Percentiles rank a stretch among this genome's conserved stretches.
Evolutionary conservation across 2,113 vertebrate species (phyloP).

Genomic region (Coracopsis vasa): DNA sequence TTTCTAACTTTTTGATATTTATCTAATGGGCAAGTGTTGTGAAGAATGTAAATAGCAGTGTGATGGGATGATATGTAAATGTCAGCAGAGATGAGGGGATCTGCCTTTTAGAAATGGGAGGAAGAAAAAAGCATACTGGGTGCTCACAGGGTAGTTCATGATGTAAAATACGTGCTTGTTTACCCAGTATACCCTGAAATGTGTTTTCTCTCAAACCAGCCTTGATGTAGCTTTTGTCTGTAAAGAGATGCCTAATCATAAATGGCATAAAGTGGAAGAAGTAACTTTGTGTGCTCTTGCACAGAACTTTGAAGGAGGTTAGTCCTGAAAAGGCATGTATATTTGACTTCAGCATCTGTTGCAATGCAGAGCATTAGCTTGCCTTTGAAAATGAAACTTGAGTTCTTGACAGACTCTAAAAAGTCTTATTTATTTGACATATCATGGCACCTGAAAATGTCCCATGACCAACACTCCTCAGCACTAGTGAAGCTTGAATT

Average conservation of each 20-base stretch:
- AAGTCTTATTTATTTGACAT: background rate
- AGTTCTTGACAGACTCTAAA: background rate
- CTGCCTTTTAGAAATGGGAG: background rate
- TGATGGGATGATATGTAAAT: background rate
- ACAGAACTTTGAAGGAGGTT: background rate
- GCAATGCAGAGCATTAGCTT: background rate
- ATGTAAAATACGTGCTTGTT: background rate
- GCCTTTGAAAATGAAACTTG: background rate
- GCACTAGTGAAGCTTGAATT: background rate
- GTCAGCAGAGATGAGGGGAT: background rate
- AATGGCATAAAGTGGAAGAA: background rate
- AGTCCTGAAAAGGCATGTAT: background rate
- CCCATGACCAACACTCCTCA: background rate
- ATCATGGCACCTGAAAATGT: background rate
- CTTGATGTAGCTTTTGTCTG: background rate
- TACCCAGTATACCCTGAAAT: background rate
- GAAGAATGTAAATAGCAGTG: background rate
- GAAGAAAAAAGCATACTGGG: background rate
- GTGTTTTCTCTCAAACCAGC: background rate
- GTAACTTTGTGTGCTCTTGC: background rate
- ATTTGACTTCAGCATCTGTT: background rate
- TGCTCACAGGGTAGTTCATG: accelerated
- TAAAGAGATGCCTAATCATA: background rate
- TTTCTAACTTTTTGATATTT: background rate
- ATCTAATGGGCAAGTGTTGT: background rate